Evolutionary conservation across 2,113 vertebrate species (phyloP).

Genomic region (Peromyscus maniculatus): DNA sequence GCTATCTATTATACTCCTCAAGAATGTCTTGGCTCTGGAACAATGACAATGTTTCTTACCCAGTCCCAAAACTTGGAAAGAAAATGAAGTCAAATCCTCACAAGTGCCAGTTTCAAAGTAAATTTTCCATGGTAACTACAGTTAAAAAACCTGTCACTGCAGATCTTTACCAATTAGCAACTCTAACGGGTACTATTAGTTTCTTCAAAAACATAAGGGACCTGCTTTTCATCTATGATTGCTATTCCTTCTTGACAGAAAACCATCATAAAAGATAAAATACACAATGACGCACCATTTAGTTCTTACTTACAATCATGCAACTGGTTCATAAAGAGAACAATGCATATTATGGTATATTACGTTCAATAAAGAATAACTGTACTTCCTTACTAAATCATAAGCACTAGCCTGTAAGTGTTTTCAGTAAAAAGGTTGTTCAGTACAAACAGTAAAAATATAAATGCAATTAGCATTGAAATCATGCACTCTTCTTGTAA

Average conservation of each 20-base stretch:
- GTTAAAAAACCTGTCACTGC: conserved; percentile 89
- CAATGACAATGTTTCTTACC: conserved; percentile 86
- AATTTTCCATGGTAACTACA: conserved; percentile 90
- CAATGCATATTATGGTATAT: conserved; percentile 42
- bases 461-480: conserved; percentile 42
- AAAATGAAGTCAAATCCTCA: conserved; percentile 89
- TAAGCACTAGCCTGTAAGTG: conserved; percentile 69
- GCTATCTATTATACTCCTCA: conserved; percentile 77
- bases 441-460: conserved; percentile 3
- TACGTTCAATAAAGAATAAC: conserved; percentile 80
- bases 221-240: conserved; percentile 86
- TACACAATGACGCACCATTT: conserved; percentile 11
- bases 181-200: conserved; percentile 91
- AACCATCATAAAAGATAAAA: conserved; percentile 24
- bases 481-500: conserved; percentile 36
- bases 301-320: conserved; percentile 71
- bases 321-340: conserved; percentile 81
- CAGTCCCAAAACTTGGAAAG: conserved; percentile 80
- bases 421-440: conserved; percentile 76
- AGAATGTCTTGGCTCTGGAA: conserved; percentile 82
- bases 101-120: conserved; percentile 92
- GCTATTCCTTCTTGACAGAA: conserved; percentile 85
- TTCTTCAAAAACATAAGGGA: conserved; percentile 88
- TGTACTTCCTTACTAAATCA: conserved; percentile 68
- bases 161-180: conserved; percentile 93